Percentiles rank a stretch among this genome's conserved stretches.
Conservation (phyloP, 2,113 vertebrate species). For the Epinephelus moara region DNA sequence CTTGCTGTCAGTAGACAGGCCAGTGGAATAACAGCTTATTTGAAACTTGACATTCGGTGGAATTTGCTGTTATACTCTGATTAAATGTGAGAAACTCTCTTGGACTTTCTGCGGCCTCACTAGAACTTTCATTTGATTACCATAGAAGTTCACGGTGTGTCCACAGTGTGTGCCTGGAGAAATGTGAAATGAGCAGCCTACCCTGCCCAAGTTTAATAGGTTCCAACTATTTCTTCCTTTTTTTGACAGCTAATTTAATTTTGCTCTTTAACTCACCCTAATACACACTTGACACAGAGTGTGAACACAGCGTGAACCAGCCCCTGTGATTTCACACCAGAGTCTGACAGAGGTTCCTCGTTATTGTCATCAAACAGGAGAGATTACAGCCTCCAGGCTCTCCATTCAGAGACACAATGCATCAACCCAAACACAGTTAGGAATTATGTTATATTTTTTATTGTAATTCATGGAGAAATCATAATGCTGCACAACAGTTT, state of each 20-base stretch:
- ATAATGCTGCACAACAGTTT: not conserved
- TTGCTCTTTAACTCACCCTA: constrained; percentile 56
- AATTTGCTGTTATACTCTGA: constrained; percentile 34
- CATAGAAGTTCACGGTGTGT: constrained; percentile 33
- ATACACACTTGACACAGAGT: constrained; percentile 34
- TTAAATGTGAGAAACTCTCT: constrained; percentile 35
- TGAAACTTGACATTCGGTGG: constrained; percentile 33
- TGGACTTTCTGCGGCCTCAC: constrained; percentile 23
- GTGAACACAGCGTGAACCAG: constrained; percentile 53
- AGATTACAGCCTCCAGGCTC: constrained; percentile 7
- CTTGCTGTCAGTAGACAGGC: not conserved
- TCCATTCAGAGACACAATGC: constrained; percentile 18
- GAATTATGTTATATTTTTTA: not conserved
- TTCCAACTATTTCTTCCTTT: constrained; percentile 61
- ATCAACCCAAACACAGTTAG: not conserved
- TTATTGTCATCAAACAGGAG: constrained; percentile 51
- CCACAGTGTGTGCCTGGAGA: constrained; percentile 48
- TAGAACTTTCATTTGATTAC: constrained; percentile 40
- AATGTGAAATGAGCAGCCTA: constrained; percentile 54
- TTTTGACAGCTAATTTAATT: constrained; percentile 78
- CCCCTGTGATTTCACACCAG: constrained; percentile 52
- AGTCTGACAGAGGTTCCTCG: constrained; percentile 34
- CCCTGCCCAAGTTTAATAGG: constrained; percentile 53
- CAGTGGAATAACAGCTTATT: constrained; percentile 28
- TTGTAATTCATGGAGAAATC: not conserved